Base-by-base conservation (phyloP, 2,113 vertebrate genomes). In the Daubentonia madagascariensis region DNA sequence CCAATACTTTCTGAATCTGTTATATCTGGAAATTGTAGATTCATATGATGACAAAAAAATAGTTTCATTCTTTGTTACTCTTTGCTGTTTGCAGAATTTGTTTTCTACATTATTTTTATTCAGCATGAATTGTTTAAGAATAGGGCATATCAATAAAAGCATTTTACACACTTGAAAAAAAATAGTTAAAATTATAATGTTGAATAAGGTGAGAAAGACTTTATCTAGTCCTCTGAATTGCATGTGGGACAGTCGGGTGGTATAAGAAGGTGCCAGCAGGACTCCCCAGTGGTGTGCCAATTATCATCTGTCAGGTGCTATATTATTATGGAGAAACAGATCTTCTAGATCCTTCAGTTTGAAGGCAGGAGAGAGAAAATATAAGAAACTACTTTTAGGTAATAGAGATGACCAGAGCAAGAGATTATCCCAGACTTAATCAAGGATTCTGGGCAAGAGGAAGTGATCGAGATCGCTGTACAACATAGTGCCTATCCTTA, bases 91-190 rank as follows among this genome's bases (percentile, higher is more conserved):
- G 76, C 35, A n/a, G 30, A 95, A 95, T 78, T 91, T 95, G 45
- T 23, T 91, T 95, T 91, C 67, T 96, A 43, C 8, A 45, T 96
- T 91, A 54, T 89, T 83, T 95, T 96, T 95, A 89, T 92, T 89
- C 73, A 94, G 48, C 35, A 57, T 81, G 52, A 96, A 85, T 93
- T 92, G 63, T 91, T 92, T 73, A 80, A 83, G 48, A 92, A 83
- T 32, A 73, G 14, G 67, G 75, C 18, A 83, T 79, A 85, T 61
- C 35, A 83, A 79, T 95, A 85, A 86, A 97, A 67, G 5, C 52
- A 86, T 94, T 97, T 92, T 92, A 86, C 22, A 52, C 4, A 91
- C 50, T 73, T 86, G 59, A 61, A 32, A 94, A 68, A 48, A n/a
- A n/a, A n/a, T n/a, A n/a, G n/a, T n/a, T n/a, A n/a, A n/a, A n/a